Base-by-base conservation (phyloP, 2,113 vertebrate species). In the Carettochelys insculpta region DNA sequence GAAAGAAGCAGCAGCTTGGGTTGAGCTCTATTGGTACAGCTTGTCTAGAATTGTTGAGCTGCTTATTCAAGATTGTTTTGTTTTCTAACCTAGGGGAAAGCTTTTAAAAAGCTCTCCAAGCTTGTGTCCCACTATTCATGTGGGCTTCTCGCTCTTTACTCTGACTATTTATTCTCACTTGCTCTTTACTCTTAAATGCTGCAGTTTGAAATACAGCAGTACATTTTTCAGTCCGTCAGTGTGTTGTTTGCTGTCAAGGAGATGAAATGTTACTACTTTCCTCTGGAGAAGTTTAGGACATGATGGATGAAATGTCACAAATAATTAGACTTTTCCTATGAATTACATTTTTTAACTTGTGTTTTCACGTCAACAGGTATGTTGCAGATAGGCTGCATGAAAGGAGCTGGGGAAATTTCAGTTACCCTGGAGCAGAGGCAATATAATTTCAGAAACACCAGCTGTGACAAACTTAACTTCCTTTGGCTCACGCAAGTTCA, bases 251-350 rank as follows among this genome's bases (percentile, higher is more conserved):
- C 96, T 97, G 96, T 97, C 97, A 97, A 96, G 95, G 94, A 97
- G 96, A 96, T 85, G 53, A 93, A 97, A 97, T 93, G 94, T 96
- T 96, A 93, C 96, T 94, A 53, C 85, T 95, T 96, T 97, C 77
- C 96, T 96, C 95, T 95, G 47, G 90, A 96, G 95, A 97, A 96
- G 93, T 91, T 96, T 96, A 96, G 88, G 88, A 96, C 94, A 95
- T 96, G 96, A 97, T 96, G 94, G 93, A 97, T 97, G 95, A 97
- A 97, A 96, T 97, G 96, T 95, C 96, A 97, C 92, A 92, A 96
- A 97, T 97, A 97, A 97, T 97, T 97, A 96, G 96, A 97, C 95
- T 96, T 94, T 75, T 77, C 91, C 87, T 94, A 93, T 90, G 94
- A 97, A 96, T 97, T 96, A 96, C 94, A 87, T 92, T 96, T 97